phyloP scores from a whole-genome alignment of 2,888 invertebrate genomes.

The Allacma fusca region DNA sequence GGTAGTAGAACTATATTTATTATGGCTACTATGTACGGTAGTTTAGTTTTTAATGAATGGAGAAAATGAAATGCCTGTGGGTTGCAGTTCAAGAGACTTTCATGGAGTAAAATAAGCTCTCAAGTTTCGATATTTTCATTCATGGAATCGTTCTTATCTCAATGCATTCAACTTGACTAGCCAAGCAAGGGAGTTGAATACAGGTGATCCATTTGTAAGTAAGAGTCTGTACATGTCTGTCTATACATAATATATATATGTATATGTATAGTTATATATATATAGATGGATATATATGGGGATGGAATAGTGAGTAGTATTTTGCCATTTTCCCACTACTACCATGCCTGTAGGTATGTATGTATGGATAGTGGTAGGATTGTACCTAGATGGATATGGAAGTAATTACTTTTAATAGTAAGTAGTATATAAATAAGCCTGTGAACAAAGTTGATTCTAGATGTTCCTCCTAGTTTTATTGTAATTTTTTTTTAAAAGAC shows the following conservation, averaged over 20 bases:
- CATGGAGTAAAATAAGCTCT: slow-evolving; percentile 7
- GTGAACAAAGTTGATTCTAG: too few relatives aligned
- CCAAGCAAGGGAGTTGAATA: neutral
- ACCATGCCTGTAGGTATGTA: too few relatives aligned
- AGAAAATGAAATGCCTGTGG: neutral
- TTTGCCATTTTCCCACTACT: too few relatives aligned
- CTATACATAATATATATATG: too few relatives aligned
- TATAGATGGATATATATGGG: too few relatives aligned
- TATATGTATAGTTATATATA: too few relatives aligned
- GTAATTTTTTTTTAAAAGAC: neutral
- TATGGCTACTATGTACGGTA: neutral
- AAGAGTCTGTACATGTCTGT: too few relatives aligned
- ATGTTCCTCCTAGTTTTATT: neutral
- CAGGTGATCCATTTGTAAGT: neutral
- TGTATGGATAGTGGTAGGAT: too few relatives aligned
- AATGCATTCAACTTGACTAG: slow-evolving; percentile 8
- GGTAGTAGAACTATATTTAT: neutral
- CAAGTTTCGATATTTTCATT: slow-evolving; percentile 12
- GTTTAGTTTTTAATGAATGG: neutral
- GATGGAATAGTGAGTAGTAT: too few relatives aligned
- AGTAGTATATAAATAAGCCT: too few relatives aligned
- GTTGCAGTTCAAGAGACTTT: neutral
- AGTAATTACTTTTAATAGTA: too few relatives aligned
- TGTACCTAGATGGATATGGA: too few relatives aligned
- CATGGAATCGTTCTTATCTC: slow-evolving; percentile 1